These are phyloP conservation scores for Chelmon rostratus DNA, from an alignment of 2,797 vertebrate genomes.

Conservation along the genomic window DNA sequence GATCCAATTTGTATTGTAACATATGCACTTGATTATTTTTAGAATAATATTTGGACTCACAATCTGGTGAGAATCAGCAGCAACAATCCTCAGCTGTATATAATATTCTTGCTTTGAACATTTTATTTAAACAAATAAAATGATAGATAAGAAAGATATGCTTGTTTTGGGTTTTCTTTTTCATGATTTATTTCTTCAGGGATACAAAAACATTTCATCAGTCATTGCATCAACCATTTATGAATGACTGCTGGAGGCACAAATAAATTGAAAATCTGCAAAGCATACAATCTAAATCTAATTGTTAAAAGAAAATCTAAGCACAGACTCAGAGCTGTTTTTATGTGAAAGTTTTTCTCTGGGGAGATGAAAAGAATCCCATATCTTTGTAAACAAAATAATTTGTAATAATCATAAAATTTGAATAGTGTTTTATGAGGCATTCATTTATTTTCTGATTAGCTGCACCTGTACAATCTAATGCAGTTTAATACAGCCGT, in stretches of 20 bases:
- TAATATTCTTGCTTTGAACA: conserved; percentile 23
- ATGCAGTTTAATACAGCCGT: neutral
- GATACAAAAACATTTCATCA: neutral
- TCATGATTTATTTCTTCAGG: neutral
- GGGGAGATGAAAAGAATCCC: neutral
- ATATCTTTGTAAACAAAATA: too few relatives aligned
- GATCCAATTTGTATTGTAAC: neutral
- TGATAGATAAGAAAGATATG: neutral
- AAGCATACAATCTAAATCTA: too few relatives aligned
- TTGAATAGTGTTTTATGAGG: neutral
- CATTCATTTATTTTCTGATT: neutral
- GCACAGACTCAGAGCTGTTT: neutral
- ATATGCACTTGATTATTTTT: neutral
- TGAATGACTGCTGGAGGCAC: too few relatives aligned
- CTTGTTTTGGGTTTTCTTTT: neutral
- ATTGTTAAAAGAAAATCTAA: too few relatives aligned
- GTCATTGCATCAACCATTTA: too few relatives aligned
- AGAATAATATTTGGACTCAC: neutral
- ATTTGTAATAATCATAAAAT: neutral
- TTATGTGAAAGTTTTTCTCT: neutral
- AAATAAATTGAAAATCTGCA: too few relatives aligned
- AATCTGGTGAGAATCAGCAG: neutral
- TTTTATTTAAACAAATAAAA: conserved; percentile 24
- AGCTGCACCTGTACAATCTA: neutral
- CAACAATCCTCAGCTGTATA: conserved; percentile 1